Percentiles rank a stretch among this genome's conserved stretches.
Conservation (phyloP, 2,113 vertebrate genomes). For the Macquaria ambigua region DNA sequence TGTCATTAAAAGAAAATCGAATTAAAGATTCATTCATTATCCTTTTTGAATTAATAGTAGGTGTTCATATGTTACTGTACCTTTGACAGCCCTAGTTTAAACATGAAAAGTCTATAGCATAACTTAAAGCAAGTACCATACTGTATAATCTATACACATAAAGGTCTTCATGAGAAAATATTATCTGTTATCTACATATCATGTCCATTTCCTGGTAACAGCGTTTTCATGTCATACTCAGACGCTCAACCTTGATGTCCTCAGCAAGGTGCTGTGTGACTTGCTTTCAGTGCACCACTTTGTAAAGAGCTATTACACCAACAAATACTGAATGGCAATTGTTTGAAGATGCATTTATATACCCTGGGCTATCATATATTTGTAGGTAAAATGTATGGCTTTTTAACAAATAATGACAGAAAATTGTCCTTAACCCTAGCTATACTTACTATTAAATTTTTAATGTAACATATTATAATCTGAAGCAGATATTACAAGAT, state of each 20-base stretch:
- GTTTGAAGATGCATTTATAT: conserved; percentile 54
- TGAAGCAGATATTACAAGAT: conserved; percentile 73
- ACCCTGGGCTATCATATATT: conserved; percentile 70
- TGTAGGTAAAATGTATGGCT: conserved; percentile 81
- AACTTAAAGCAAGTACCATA: conserved; percentile 80
- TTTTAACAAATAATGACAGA: conserved; percentile 68
- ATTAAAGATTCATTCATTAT: neutral
- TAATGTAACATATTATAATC: conserved; percentile 60
- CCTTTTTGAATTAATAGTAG: neutral
- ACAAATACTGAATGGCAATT: conserved; percentile 72
- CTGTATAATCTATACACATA: conserved; percentile 73
- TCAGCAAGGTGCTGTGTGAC: conserved; percentile 80
- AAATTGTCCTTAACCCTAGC: conserved; percentile 62
- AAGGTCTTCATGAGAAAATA: conserved; percentile 68
- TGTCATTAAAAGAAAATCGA: neutral
- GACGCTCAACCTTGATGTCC: conserved; percentile 54
- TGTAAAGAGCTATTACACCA: conserved; percentile 63
- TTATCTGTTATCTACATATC: conserved; percentile 61
- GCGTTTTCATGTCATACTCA: conserved; percentile 45
- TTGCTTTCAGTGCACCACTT: conserved; percentile 76
- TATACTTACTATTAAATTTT: conserved; percentile 60
- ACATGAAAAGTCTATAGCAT: conserved; percentile 65
- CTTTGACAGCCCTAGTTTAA: conserved; percentile 66
- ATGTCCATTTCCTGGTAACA: conserved; percentile 58
- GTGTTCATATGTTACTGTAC: neutral